These are phyloP conservation scores for Halcyon smyrnensis DNA, from an alignment of 2,797 vertebrate species.

Conservation along the genomic window DNA sequence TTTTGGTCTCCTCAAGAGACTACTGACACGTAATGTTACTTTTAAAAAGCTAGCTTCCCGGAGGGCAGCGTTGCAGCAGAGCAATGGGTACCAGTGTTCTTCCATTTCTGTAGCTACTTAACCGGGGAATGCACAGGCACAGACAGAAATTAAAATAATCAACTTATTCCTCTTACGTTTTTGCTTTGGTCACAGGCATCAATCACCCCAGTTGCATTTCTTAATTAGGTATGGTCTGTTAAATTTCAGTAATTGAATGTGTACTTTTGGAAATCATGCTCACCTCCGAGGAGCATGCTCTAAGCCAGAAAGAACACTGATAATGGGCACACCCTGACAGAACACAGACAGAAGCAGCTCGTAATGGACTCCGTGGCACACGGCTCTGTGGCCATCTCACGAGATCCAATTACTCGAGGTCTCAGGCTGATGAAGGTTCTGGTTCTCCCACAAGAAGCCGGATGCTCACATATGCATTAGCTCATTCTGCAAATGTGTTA, in stretches of 20 bases:
- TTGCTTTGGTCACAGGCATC: not conserved
- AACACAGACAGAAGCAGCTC: not conserved
- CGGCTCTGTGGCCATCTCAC: not conserved
- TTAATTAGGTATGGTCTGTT: not conserved
- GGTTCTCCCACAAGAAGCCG: not conserved
- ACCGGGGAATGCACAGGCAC: not conserved
- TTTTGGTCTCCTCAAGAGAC: not conserved
- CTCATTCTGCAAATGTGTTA: not conserved
- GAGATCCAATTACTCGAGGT: not conserved
- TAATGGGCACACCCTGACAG: rapidly evolving
- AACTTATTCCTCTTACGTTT: not conserved
- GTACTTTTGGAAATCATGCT: not conserved
- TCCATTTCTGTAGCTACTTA: not conserved
- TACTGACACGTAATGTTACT: rapidly evolving
- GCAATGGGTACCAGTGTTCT: not conserved
- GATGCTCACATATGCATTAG: not conserved
- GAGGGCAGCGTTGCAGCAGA: not conserved
- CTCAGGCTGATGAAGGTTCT: not conserved
- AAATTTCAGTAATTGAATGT: not conserved
- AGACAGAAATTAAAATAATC: not conserved
- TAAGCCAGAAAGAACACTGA: not conserved
- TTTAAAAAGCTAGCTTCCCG: not conserved
- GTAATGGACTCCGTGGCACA: not conserved
- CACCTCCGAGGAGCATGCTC: not conserved
- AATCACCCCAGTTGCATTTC: not conserved